Base-by-base conservation (phyloP, 1,140 invertebrate genomes). In the Drosophila nigrodunni region DNA sequence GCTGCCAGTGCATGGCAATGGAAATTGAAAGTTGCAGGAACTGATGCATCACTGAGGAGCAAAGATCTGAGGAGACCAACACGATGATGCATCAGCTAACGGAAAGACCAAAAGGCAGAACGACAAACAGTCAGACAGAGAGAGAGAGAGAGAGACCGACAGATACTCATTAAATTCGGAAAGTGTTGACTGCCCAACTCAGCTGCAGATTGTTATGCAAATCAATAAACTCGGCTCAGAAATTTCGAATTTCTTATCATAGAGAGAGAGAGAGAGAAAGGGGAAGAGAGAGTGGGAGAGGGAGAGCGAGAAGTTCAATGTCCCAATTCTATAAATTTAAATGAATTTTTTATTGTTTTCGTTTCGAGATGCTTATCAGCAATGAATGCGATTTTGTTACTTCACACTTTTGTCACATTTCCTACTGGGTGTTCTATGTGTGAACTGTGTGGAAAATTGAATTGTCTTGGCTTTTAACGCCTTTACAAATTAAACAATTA, bases 11-110 rank as follows among this genome's bases (percentile, higher is more conserved):
- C 54, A 60, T 37, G 39, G 18, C 73, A 46, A 15, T 15, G 15
- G 73, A 76, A 76, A 76, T 60, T 71, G 73, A 76, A 76, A 76
- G 73, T 76, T 46, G 60, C 55, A 58, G 66, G 10, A 61, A 55
- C 30, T 69, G 72, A 58, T 58, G 69, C 69, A 72, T 41, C 52
- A 54, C 37, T 43, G 35, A 64, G 46, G 61, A 52, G 49, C 11
- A 9, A 30, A 18, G 50, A 55, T 41, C 62, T 65, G 62, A 13
- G 47, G 34, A 50, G 10, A 46, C 57, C 37, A 41, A 30, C 43
- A 59, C 62, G 70, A 73, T 54, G 70, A 50, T 67, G 70, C 64
- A 73, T 44, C 50, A 49, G 6, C 43, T 5, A 50, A 49, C 30
- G 11, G 39, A 46, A 37, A 11, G 41, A 21, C 30, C 10, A 11